These are phyloP conservation scores for Synanthedon andrenaeformis DNA, from an alignment of 2,888 invertebrate genomes.

Conservation along the genomic window DNA sequence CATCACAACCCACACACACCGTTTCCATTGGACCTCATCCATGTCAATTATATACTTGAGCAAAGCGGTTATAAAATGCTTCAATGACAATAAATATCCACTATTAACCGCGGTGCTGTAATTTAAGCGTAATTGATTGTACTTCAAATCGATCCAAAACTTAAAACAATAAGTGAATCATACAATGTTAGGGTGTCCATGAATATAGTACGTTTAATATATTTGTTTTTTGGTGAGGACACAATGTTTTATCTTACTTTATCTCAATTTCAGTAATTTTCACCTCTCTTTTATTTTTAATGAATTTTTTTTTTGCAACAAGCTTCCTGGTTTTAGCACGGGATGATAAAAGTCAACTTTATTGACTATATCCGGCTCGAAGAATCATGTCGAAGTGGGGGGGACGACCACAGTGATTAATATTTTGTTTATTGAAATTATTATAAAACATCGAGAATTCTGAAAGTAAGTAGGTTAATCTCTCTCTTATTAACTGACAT, in stretches of 20 bases:
- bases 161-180: conserved; percentile 60
- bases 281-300: too few species aligned
- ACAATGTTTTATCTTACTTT: background rate
- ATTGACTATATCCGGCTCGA: too few species aligned
- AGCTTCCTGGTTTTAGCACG: too few species aligned
- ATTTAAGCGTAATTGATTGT: conserved; percentile 62
- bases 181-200: conserved; percentile 10
- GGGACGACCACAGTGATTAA: too few species aligned
- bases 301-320: too few species aligned
- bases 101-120: conserved; percentile 54
- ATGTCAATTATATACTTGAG: conserved; percentile 56
- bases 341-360: too few species aligned
- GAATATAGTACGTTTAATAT: background rate
- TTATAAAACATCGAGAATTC: too few species aligned
- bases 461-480: too few species aligned
- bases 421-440: too few species aligned
- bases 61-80: conserved; percentile 62
- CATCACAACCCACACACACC: conserved; percentile 29
- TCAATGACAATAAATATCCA: conserved; percentile 58
- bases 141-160: conserved; percentile 55
- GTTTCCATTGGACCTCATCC: conserved; percentile 41
- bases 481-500: too few species aligned
- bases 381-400: too few species aligned
- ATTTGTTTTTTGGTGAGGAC: background rate
- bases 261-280: background rate